Conservation (phyloP, 2,888 invertebrate species). For the Limulus polyphemus region DNA sequence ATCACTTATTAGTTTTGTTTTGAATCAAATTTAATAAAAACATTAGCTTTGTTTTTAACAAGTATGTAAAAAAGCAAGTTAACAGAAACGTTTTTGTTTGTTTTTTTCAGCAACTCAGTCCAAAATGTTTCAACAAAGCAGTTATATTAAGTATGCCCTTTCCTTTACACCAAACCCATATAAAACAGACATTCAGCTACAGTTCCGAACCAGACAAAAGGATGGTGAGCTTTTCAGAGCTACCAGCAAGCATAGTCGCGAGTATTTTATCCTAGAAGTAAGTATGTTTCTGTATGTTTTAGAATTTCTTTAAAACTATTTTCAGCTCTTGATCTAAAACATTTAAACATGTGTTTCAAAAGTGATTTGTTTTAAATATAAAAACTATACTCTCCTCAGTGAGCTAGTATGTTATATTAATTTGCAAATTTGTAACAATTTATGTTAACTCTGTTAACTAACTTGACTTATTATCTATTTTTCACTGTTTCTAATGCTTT, state of each 20-base stretch:
- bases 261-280: constrained; percentile 76
- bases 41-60: not conserved
- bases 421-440: no score
- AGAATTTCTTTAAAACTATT: no score
- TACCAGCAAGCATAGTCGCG: constrained; percentile 83
- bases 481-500: no score
- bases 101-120: constrained; percentile 33
- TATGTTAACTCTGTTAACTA: no score
- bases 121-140: constrained; percentile 73
- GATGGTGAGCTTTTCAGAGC: constrained; percentile 87
- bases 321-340: no score
- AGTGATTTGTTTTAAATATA: no score
- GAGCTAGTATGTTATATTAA: no score
- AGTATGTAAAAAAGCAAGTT: not conserved
- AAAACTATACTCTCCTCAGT: no score
- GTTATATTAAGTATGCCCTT: constrained; percentile 91
- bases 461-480: no score
- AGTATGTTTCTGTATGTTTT: constrained; percentile 11
- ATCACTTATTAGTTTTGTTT: constrained; percentile 2
- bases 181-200: constrained; percentile 78
- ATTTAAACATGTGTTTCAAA: no score
- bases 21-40: not conserved
- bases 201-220: constrained; percentile 84
- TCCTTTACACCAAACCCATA: constrained; percentile 87
- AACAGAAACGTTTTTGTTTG: not conserved